Percentiles rank a stretch among this genome's conserved stretches.
These are phyloP conservation scores for Cyprinodon brontotheroides DNA, from an alignment of 2,113 vertebrate genomes.

Conservation along the genomic window DNA sequence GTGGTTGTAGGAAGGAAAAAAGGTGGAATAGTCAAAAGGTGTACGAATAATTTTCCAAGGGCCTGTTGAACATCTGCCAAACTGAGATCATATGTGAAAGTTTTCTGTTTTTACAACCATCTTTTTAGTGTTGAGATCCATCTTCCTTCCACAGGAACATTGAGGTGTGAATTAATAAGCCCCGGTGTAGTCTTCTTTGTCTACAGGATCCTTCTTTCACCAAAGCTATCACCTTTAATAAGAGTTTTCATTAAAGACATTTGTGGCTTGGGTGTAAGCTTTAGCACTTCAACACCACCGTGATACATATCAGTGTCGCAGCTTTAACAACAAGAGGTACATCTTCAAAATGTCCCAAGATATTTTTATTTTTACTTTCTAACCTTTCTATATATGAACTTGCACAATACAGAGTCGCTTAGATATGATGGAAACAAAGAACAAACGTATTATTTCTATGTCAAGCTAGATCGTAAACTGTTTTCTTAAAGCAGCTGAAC, in stretches of 20 bases:
- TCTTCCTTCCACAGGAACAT: constrained; percentile 29
- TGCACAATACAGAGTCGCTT: constrained; percentile 6
- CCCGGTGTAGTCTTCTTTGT: constrained; percentile 29
- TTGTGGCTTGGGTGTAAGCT: constrained; percentile 58
- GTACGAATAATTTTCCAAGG: neutral
- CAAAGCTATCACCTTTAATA: constrained; percentile 63
- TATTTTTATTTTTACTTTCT: constrained; percentile 36
- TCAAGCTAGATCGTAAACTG: neutral
- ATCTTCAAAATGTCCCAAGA: constrained; percentile 25
- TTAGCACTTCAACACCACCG: constrained; percentile 43
- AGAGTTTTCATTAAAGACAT: constrained; percentile 66
- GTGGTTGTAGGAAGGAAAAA: neutral
- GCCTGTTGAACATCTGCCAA: constrained; percentile 21
- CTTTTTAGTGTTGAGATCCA: constrained; percentile 10
- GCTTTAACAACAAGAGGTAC: constrained; percentile 34
- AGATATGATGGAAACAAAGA: constrained; percentile 1
- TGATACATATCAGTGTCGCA: constrained; percentile 36
- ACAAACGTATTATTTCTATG: neutral
- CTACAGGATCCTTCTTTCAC: constrained; percentile 59
- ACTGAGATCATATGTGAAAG: constrained; percentile 20
- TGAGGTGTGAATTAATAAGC: constrained; percentile 64
- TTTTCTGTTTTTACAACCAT: constrained; percentile 24
- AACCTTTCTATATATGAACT: constrained; percentile 8
- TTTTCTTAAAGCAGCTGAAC: neutral
- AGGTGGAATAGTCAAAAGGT: neutral